Conservation (phyloP, 2,888 invertebrate genomes). For the Corbicula japonica region DNA sequence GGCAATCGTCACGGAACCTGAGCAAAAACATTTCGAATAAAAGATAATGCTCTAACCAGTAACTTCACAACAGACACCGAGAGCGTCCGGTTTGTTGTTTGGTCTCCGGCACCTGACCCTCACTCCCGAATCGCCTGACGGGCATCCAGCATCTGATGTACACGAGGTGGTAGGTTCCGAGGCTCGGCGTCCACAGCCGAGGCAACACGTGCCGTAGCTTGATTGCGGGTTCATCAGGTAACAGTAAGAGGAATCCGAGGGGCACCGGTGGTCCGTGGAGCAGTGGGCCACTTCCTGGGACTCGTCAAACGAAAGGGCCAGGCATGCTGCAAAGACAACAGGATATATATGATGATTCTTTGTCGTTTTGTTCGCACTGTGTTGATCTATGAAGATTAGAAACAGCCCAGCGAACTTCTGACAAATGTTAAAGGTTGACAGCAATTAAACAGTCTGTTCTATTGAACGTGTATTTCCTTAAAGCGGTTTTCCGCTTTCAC, state of each 20-base stretch:
- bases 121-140: not conserved
- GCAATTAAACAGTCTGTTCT: no score
- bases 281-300: not conserved
- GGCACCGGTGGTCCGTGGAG: not conserved
- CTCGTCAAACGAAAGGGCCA: not conserved
- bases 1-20: no score
- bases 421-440: no score
- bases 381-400: no score
- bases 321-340: not conserved
- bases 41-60: no score
- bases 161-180: constrained; percentile 4
- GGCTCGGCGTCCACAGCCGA: not conserved
- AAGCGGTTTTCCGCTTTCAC: no score
- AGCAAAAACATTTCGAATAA: no score
- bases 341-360: no score
- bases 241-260: not conserved
- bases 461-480: no score
- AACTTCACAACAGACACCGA: constrained; percentile 8
- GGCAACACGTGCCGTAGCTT: constrained; percentile 6
- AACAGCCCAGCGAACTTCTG: no score
- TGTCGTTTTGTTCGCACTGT: no score
- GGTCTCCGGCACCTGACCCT: constrained; percentile 5
- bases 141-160: no score
- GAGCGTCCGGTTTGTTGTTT: not conserved
- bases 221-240: not conserved